These are phyloP conservation scores for Encarsia formosa DNA, from an alignment of 2,888 invertebrate genomes.

Conservation along the genomic window DNA sequence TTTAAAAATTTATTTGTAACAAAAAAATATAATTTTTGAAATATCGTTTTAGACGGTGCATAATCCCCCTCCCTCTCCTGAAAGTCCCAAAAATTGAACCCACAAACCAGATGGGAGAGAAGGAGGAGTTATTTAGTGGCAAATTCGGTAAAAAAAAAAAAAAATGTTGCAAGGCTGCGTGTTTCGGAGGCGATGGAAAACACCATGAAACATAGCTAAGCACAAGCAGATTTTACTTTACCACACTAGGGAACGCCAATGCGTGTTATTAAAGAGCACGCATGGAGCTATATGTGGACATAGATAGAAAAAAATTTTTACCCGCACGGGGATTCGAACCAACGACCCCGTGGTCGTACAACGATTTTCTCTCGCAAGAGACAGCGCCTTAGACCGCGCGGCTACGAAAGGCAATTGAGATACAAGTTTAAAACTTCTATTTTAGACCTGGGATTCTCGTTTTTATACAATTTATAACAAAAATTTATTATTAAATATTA, in stretches of 20 bases:
- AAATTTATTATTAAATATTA: no score
- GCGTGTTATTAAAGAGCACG: conserved; percentile 31
- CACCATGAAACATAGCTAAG: conserved; percentile 37
- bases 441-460: no score
- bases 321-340: conserved; percentile 10
- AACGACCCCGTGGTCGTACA: no score
- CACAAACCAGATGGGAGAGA: no score
- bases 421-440: no score
- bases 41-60: no score
- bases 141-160: not conserved
- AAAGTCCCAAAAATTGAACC: no score
- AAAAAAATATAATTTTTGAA: no score
- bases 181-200: conserved; percentile 30
- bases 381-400: conserved; percentile 10
- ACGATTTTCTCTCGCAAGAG: not conserved
- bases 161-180: conserved; percentile 37
- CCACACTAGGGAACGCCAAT: conserved; percentile 38
- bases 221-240: conserved; percentile 32
- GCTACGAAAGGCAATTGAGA: conserved; percentile 2
- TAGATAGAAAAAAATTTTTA: conserved; percentile 1
- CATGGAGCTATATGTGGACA: conserved; percentile 36
- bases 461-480: no score
- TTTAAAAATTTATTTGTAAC: no score
- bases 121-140: no score
- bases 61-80: no score